A percentile compares a stretch with the other conserved stretches of the same genome.
phyloP scores from a whole-genome alignment of 2,797 vertebrate species.

The Danio albolineatus region DNA sequence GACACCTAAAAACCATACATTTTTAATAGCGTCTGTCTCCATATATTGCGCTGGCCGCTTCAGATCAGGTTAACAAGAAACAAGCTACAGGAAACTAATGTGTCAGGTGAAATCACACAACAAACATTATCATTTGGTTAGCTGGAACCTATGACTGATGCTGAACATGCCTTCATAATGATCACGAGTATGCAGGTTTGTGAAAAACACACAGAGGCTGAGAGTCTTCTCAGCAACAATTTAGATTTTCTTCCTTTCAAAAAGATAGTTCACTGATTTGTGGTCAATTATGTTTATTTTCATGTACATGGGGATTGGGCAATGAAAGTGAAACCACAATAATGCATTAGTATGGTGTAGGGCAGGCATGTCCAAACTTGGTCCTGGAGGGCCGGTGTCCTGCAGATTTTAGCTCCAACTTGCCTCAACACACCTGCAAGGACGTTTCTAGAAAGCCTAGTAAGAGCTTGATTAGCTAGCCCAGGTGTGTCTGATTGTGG shows the following conservation, averaged over 20 bases:
- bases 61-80: slow-evolving; percentile 67
- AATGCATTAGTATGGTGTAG: too few relatives aligned
- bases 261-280: background rate
- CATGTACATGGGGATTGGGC: too few relatives aligned
- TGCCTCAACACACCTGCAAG: too few relatives aligned
- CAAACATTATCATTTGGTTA: slow-evolving; percentile 33
- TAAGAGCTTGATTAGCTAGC: too few relatives aligned
- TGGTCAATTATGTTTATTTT: too few relatives aligned
- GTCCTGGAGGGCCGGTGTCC: too few relatives aligned
- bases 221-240: background rate
- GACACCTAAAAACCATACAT: slow-evolving; percentile 73
- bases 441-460: too few relatives aligned
- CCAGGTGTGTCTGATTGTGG: too few relatives aligned
- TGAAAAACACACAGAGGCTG: background rate
- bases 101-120: slow-evolving; percentile 41
- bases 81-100: slow-evolving; percentile 54
- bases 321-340: too few relatives aligned
- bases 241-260: background rate
- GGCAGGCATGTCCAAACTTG: too few relatives aligned
- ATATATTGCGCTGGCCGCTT: slow-evolving; percentile 58
- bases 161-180: background rate
- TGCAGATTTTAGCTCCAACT: too few relatives aligned
- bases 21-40: slow-evolving; percentile 70
- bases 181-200: background rate
- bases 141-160: slow-evolving; percentile 19